phyloP scores from a whole-genome alignment of 2,888 invertebrate genomes.

The Volucella bombylans region DNA sequence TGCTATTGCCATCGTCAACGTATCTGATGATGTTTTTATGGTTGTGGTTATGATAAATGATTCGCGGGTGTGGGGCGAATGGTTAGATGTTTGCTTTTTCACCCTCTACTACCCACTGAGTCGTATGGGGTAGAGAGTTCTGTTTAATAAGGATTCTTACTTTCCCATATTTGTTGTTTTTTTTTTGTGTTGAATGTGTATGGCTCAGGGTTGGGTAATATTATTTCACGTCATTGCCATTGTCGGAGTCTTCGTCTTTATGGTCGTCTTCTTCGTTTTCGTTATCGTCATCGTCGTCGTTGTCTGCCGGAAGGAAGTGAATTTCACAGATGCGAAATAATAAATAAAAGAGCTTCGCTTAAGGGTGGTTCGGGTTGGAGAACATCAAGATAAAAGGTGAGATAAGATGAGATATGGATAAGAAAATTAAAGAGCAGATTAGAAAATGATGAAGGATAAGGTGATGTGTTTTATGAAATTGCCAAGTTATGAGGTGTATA shows the following conservation, averaged over 20 bases:
- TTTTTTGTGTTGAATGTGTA: neutral
- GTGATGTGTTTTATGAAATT: conserved; percentile 60
- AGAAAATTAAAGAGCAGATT: conserved; percentile 65
- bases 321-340: conserved; percentile 41
- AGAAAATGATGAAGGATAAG: conserved; percentile 67
- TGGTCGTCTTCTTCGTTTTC: conserved; percentile 4
- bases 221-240: conserved; percentile 31
- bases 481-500: conserved; percentile 67
- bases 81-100: conserved; percentile 42
- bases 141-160: conserved; percentile 61
- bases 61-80: conserved; percentile 35
- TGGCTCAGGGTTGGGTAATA: neutral
- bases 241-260: conserved; percentile 24
- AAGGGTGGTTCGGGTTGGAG: neutral
- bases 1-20: conserved; percentile 68
- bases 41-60: conserved; percentile 73
- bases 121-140: conserved; percentile 15
- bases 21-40: conserved; percentile 74
- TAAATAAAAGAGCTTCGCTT: conserved; percentile 52
- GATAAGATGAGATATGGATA: conserved; percentile 52
- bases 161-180: neutral
- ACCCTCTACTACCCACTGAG: neutral
- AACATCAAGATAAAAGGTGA: conserved; percentile 49
- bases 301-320: conserved; percentile 48
- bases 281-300: conserved; percentile 17